Conservation (phyloP, 2,797 vertebrate genomes). For the Lagocephalus sceleratus region DNA sequence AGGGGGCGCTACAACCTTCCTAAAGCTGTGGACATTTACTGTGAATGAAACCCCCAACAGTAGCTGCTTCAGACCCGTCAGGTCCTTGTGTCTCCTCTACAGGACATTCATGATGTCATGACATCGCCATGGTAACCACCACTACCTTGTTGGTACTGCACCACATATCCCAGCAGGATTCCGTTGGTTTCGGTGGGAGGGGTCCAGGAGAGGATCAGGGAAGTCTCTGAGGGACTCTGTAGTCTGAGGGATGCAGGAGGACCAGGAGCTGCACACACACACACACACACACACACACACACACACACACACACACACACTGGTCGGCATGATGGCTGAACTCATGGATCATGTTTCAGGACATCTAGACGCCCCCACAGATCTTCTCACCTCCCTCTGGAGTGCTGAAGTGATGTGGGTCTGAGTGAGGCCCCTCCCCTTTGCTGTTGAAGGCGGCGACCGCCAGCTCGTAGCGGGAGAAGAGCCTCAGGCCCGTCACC, state of each 20-base stretch:
- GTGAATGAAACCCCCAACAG: too few relatives aligned
- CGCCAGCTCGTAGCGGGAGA: constrained; percentile 73
- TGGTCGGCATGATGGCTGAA: too few relatives aligned
- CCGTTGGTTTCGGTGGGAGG: constrained; percentile 80
- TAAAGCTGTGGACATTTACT: too few relatives aligned
- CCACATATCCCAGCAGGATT: constrained; percentile 70
- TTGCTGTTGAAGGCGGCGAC: constrained; percentile 78
- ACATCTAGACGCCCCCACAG: too few relatives aligned
- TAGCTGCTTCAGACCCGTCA: too few relatives aligned
- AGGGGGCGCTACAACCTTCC: neutral
- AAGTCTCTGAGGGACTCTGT: constrained; percentile 76
- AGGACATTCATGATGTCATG: too few relatives aligned
- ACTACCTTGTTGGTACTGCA: constrained; percentile 76
- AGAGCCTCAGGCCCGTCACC: constrained; percentile 71
- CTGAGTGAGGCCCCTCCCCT: constrained; percentile 76
- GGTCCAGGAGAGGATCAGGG: constrained; percentile 76
- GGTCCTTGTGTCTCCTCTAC: neutral
- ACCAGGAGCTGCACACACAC: constrained; percentile 72
- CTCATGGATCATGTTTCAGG: too few relatives aligned
- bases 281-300: neutral
- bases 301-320: neutral
- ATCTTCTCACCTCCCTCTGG: constrained; percentile 83
- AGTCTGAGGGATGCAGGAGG: constrained; percentile 70
- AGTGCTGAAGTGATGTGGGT: constrained; percentile 63
- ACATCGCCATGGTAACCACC: neutral